phyloP scores from a whole-genome alignment of 2,797 vertebrate genomes.

The Sylvilagus floridanus region DNA sequence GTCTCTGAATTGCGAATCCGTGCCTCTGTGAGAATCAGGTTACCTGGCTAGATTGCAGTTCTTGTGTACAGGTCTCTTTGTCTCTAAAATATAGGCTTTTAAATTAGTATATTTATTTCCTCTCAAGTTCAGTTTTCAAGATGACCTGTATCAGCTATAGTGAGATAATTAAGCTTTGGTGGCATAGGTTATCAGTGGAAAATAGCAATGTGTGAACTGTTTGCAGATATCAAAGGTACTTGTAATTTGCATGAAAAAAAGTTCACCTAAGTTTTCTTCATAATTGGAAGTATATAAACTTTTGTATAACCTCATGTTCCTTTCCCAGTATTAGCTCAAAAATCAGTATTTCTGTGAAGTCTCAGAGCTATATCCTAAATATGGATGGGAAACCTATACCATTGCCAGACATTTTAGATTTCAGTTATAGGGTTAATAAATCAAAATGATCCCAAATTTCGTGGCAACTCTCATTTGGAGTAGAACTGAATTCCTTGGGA shows the following conservation, averaged over 20 bases:
- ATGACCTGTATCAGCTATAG: slow-evolving; percentile 58
- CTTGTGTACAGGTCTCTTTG: not conserved
- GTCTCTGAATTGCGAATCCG: slow-evolving; percentile 28
- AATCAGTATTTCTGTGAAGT: slow-evolving; percentile 57
- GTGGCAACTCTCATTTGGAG: not conserved
- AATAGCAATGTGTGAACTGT: not conserved
- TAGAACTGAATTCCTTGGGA: not conserved
- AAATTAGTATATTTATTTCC: slow-evolving; percentile 39
- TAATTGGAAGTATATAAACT: slow-evolving; percentile 62
- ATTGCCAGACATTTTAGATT: slow-evolving; percentile 56
- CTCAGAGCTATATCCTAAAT: slow-evolving; percentile 12
- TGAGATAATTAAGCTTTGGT: slow-evolving; percentile 62
- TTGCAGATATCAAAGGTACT: slow-evolving; percentile 56
- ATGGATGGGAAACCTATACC: not conserved
- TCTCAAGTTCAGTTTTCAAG: slow-evolving; percentile 66
- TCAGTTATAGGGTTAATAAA: slow-evolving; percentile 60
- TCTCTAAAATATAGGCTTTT: slow-evolving; percentile 31
- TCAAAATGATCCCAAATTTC: slow-evolving; percentile 41
- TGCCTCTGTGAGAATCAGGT: slow-evolving; percentile 23
- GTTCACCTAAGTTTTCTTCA: slow-evolving; percentile 41
- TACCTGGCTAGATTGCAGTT: not conserved
- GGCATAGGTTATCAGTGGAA: slow-evolving; percentile 37
- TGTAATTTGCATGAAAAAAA: slow-evolving; percentile 42
- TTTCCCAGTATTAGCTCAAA: slow-evolving; percentile 20
- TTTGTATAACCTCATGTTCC: slow-evolving; percentile 50